Base-by-base conservation (phyloP, 2,888 invertebrate species). In the Hydraecia micacea region DNA sequence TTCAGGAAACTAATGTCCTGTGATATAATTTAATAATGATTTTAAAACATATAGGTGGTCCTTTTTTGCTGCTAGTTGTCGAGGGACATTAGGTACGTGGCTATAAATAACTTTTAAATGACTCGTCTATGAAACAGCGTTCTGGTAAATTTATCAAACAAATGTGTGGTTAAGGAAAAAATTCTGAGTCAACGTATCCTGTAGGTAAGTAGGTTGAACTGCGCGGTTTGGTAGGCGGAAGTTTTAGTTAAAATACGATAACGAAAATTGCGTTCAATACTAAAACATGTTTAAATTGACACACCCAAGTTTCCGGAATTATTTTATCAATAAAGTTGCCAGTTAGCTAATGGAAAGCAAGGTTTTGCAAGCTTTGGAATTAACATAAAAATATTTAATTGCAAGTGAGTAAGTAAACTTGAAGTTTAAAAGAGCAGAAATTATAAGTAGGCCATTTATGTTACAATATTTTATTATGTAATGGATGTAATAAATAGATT, bases 291-390 rank as follows among this genome's bases (percentile, higher is more conserved):
- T 66, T 36, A 67, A 85, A 82, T 70, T 67, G 82, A 69, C 82
- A 86, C 87, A 52, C 79, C 79, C 74, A 85, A 62, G 78, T 87
- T 76, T 87, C 72, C 77, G 79, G 82, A 85, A 85, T 78, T 66
- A 80, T 77, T 65, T 82, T 76, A 86, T 82, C 77, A 71, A 42
- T 62, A 39, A 67, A 82, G 25, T 81, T 11, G 69, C 25, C 63
- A 66, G 25, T 75, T 66, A 70, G 32, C 52, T 73, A 79, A 86
- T 73, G 71, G 55, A 86, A 79, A 76, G 60, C 63, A 77, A 70
- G 62, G 65, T 75, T 79, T 70, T 36, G 71, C 55, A 68, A 65
- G 46, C 46, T 42, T 71, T 46, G 13, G 39, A 71, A 75, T 84
- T 82, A 66, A 66, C 77, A 72, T 81, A 69, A 76, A 85, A 81